Evolutionary conservation across 1,140 invertebrate species (phyloP), one percentile per base, ranked within the genome.

Genomic region (Ctenoplectra terminalis): DNA sequence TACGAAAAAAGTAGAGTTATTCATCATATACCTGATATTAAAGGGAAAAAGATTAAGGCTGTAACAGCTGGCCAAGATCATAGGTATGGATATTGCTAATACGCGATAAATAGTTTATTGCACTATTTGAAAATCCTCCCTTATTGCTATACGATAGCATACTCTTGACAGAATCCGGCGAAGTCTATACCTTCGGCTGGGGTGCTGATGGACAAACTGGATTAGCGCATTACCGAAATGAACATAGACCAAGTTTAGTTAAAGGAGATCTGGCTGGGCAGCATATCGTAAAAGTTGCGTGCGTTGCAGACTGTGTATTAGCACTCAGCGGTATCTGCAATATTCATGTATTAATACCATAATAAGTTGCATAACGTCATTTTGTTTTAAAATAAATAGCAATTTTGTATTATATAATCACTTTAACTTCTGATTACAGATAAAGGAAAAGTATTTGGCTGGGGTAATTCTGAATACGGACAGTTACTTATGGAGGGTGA

Each of bases 161-260:
- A 85, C 96, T 99, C 82, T 90, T 99, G 50, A 98, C 97, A 81
- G 95, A 96, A 90, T 93, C 95, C 60, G 98, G 98, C 34, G 94
- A 96, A 88, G 96, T 99, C 5, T 99, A 96, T 90, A 95, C 96
- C 20, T 99, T 98, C 94, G 99, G 99, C 2, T 98, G 98, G 96
- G 97, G 98, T 34, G 97, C 98, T 3, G 98, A 99, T 94, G 99
- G 99, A 5, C 99, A 99, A 94, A 98, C 98, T 1, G 98, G 98
- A 60, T 93, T 96, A 15, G 97, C 97, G 1, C 95, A 96, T 89
- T 98, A 95, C 90, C 91, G 95, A 20, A 96, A 95, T 76, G 94
- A 94, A 56, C 93, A 93, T 29, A 89, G 91, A 72, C 96, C 97
- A 9, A 94, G 93, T 6, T 88, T 94, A 78, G 95, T 98, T 0